phyloP scores from a whole-genome alignment of 1,140 invertebrate genomes.

The Ostrea edulis region DNA sequence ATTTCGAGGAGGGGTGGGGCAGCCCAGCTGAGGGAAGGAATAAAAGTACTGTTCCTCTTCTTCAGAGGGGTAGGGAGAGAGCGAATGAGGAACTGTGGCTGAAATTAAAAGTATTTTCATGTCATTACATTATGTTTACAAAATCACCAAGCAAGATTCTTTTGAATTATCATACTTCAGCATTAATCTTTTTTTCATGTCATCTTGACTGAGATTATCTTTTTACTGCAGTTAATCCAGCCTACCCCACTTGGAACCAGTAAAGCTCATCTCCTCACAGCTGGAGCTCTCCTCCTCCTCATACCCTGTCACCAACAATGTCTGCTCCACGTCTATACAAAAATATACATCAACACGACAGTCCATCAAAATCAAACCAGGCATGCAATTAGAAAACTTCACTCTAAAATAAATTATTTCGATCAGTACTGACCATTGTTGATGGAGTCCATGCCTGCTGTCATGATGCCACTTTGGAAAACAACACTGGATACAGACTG shows the following conservation, averaged over 20 bases:
- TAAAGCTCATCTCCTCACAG: constrained; percentile 47
- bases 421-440: constrained; percentile 24
- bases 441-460: constrained; percentile 44
- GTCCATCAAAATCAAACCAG: neutral
- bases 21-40: constrained; percentile 62
- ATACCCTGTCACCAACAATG: constrained; percentile 57
- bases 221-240: too few species aligned
- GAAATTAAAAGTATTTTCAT: constrained; percentile 23
- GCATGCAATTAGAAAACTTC: neutral
- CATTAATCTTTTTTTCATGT: neutral
- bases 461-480: constrained; percentile 64
- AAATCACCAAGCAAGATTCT: too few species aligned
- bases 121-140: too few species aligned
- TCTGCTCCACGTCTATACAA: constrained; percentile 40
- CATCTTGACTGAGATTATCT: too few species aligned
- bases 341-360: neutral
- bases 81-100: constrained; percentile 67
- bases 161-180: neutral
- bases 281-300: constrained; percentile 55
- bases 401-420: neutral
- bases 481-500: constrained; percentile 73
- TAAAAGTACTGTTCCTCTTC: constrained; percentile 65
- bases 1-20: constrained; percentile 67
- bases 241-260: constrained; percentile 57
- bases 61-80: constrained; percentile 68